A percentile compares a stretch with the other conserved stretches of the same genome.
Evolutionary conservation across 64 coral and sea anemone genomes (phyloP).

Genomic region (Stichodactyla helianthus): DNA sequence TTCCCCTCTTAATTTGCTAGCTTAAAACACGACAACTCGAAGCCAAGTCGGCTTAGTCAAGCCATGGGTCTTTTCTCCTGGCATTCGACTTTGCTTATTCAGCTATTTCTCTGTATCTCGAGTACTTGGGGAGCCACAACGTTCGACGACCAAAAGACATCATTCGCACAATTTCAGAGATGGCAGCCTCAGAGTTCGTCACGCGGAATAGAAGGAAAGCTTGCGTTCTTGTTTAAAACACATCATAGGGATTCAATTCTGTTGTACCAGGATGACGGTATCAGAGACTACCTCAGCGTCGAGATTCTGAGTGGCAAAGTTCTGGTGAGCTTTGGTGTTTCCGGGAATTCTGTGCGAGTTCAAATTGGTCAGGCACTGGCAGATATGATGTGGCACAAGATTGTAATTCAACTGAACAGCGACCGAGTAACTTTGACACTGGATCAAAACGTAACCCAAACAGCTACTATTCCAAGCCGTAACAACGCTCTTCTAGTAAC

Average conservation of each 20-base stretch:
- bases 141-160: slow-evolving; percentile 2
- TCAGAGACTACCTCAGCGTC: not conserved
- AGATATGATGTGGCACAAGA: slow-evolving; percentile 7
- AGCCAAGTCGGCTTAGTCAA: not conserved
- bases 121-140: not conserved
- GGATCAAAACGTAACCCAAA: not conserved
- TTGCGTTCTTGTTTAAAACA: slow-evolving; percentile 6
- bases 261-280: slow-evolving; percentile 13
- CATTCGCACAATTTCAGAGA: slow-evolving; percentile 6
- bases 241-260: not conserved
- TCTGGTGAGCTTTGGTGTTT: not conserved
- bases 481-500: not conserved
- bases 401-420: not conserved
- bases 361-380: not conserved
- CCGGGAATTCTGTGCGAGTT: not conserved
- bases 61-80: not conserved
- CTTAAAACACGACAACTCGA: not conserved
- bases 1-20: not conserved
- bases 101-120: not conserved
- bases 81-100: not conserved
- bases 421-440: not conserved
- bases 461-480: not conserved
- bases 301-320: not conserved
- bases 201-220: not conserved
- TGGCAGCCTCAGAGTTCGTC: not conserved